Evolutionary conservation across 2,888 invertebrate species (phyloP).

Genomic region (Miltochrista miniata): DNA sequence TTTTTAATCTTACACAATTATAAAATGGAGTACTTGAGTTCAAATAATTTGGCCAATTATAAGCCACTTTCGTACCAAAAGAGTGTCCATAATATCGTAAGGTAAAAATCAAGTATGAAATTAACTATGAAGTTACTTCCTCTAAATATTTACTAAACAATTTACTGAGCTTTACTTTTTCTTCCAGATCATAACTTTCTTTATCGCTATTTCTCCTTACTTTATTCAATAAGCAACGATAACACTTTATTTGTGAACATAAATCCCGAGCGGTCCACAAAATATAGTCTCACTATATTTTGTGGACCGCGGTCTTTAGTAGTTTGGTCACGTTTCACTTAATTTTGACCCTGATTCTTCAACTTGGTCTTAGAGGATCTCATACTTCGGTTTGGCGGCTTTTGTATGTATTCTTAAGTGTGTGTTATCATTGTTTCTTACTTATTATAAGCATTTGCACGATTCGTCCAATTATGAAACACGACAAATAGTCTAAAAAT

Average conservation of each 20-base stretch:
- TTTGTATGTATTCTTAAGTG: background rate
- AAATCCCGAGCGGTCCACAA: constrained; percentile 44
- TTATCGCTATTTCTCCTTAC: constrained; percentile 22
- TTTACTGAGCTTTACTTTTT: constrained; percentile 9
- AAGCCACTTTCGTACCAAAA: too few relatives aligned
- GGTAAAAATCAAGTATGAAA: too few relatives aligned
- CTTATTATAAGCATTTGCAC: too few relatives aligned
- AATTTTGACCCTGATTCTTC: constrained; percentile 48
- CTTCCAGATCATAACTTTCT: constrained; percentile 14
- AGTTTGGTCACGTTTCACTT: constrained; percentile 53
- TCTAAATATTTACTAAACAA: constrained; percentile 6
- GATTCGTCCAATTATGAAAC: too few relatives aligned
- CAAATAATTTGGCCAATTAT: too few relatives aligned
- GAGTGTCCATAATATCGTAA: too few relatives aligned
- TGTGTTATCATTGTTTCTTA: background rate
- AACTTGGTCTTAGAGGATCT: constrained; percentile 13
- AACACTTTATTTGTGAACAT: constrained; percentile 41
- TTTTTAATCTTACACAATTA: too few relatives aligned
- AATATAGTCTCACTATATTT: too few relatives aligned
- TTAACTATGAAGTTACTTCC: constrained; percentile 2
- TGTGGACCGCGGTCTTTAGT: constrained; percentile 38
- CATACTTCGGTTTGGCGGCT: constrained; percentile 36
- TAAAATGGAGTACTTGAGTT: too few relatives aligned
- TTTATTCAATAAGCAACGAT: constrained; percentile 38
- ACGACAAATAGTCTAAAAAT: too few relatives aligned